Evolutionary conservation across 2,797 vertebrate species (phyloP).

Genomic region (Karalla daura): DNA sequence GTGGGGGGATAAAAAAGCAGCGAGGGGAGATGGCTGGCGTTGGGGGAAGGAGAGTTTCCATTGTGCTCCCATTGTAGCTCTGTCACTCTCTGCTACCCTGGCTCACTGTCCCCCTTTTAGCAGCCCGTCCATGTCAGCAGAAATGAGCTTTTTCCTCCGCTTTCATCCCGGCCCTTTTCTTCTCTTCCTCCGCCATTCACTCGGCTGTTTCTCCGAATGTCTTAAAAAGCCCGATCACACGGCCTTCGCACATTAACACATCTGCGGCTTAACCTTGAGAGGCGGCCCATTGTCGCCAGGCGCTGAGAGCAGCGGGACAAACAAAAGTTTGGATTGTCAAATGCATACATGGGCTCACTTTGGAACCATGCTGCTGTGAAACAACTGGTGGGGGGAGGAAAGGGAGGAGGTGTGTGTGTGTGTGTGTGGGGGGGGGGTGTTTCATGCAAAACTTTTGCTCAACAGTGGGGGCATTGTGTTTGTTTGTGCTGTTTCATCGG

Average conservation of each 20-base stretch:
- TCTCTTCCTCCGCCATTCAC: conserved; percentile 53
- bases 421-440: conserved; percentile 47
- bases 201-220: conserved; percentile 63
- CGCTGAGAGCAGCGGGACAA: conserved; percentile 51
- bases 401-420: too few species aligned
- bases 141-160: conserved; percentile 74
- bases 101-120: conserved; percentile 71
- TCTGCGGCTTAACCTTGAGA: conserved; percentile 70
- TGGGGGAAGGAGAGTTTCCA: conserved; percentile 67
- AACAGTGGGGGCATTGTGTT: conserved; percentile 61
- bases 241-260: conserved; percentile 63
- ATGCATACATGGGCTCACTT: conserved; percentile 43
- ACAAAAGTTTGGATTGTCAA: conserved; percentile 64
- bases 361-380: conserved; percentile 44
- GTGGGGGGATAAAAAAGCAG: conserved; percentile 66
- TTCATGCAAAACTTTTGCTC: conserved; percentile 55
- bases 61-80: conserved; percentile 79
- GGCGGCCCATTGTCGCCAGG: conserved; percentile 48
- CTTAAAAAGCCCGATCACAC: conserved; percentile 56
- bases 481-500: conserved; percentile 58
- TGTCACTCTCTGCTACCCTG: conserved; percentile 81
- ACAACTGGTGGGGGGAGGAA: conserved; percentile 32
- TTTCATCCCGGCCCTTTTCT: conserved; percentile 54
- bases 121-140: conserved; percentile 76
- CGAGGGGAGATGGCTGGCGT: conserved; percentile 64